Conservation (phyloP, 1,140 invertebrate genomes). For the Leptestheria dahalacensis region DNA sequence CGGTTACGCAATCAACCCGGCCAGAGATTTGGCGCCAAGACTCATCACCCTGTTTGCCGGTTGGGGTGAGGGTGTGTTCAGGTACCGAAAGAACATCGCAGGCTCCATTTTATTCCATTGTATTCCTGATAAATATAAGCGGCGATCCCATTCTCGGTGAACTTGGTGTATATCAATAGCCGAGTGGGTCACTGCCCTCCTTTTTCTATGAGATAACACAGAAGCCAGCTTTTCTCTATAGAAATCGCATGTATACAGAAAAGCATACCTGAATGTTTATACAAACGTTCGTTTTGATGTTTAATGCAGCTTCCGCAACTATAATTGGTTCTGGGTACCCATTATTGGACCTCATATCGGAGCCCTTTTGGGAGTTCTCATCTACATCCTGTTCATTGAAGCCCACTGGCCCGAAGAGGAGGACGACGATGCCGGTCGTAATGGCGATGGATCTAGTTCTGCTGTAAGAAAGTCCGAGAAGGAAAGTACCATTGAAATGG, state of each 20-base stretch:
- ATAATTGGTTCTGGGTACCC: conserved; percentile 40
- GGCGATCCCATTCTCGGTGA: too few species aligned
- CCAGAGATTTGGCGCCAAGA: conserved; percentile 42
- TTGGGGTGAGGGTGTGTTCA: conserved; percentile 37
- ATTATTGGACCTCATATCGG: conserved; percentile 38
- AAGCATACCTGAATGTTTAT: too few species aligned
- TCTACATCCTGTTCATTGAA: conserved; percentile 23
- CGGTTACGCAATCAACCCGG: conserved; percentile 46
- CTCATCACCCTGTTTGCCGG: conserved; percentile 38
- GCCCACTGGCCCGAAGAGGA: conserved; percentile 1
- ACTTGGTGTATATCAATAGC: too few species aligned
- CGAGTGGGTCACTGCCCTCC: too few species aligned
- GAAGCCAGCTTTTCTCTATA: too few species aligned
- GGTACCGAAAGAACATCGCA: too few species aligned
- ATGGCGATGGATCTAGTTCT: too few species aligned
- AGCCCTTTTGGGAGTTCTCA: conserved; percentile 33
- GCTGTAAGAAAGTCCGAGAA: too few species aligned
- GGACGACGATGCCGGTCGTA: background rate
- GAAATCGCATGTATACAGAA: too few species aligned
- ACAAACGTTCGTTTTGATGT: conserved; percentile 12
- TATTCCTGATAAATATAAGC: too few species aligned
- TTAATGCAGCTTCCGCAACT: conserved; percentile 17
- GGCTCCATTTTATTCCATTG: too few species aligned
- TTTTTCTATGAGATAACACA: too few species aligned
- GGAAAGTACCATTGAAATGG: background rate